Base-by-base conservation (phyloP, 2,113 vertebrate genomes). In the Misgurnus anguillicaudatus region DNA sequence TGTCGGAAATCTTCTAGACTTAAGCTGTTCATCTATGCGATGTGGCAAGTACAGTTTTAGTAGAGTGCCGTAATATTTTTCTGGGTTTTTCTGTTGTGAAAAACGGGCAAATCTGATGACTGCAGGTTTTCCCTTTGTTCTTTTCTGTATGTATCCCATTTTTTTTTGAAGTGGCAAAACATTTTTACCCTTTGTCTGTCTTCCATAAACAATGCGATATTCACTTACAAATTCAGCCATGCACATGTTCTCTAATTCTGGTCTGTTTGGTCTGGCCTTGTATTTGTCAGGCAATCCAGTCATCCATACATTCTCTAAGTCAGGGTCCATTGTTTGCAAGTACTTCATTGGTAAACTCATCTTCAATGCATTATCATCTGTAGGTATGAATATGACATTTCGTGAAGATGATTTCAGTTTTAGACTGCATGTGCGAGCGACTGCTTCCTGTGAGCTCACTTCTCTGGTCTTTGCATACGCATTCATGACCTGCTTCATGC, bases 211-310 rank as follows among this genome's bases (percentile, higher is more conserved):
- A 64, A 83, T 4, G 16, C 72, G 51, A 55, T 71, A 85, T 6
- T 48, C 63, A 4, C 80, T 67, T 0, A 60, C 72, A 78, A 85
- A 87, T 17, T 87, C 82, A 19, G 69, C 86, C 45, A 78, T 74
- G 45, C 73, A 78, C 73, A 85, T 81, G 6, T 64, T 53, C 31
- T 80, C 78, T 71, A 65, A 84, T 16, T 84, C 78, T 9, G 38
- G 48, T 48, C 58, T 78, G 36, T 74, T 48, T 24, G 80, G 85
- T 70, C 79, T 79, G 38, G 72, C 21, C 72, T 76, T 83, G 47
- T 86, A 83, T 58, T 82, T 86, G 8, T 82, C 84, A 13, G 45
- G 41, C 38, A 79, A 61, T 14, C 84, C 74, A 39, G 62, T 36
- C 80, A 81, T 77, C 73, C 73, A 77, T 7, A 81, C 45, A 53